Conservation (phyloP, 1,140 invertebrate genomes). For the Pteromalus puparum region DNA sequence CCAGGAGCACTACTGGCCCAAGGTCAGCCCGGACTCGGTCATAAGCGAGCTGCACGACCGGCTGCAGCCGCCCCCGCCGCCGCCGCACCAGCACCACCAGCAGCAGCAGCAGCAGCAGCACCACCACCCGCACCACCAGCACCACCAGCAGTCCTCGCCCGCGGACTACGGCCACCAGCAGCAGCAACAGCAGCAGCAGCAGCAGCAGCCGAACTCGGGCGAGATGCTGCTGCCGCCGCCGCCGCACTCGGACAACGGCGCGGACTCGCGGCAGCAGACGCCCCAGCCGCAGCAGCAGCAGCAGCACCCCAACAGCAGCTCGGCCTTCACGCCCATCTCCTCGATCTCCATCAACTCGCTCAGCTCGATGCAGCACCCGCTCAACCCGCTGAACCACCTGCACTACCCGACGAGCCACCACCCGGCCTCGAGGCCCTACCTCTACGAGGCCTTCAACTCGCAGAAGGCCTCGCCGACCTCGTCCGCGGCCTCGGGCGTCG, state of each 20-base stretch:
- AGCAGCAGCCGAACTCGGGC: background rate
- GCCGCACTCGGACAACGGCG: constrained; percentile 56
- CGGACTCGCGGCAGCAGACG: constrained; percentile 60
- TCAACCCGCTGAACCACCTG: constrained; percentile 83
- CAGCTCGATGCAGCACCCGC: constrained; percentile 72
- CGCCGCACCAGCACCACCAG: constrained; percentile 73
- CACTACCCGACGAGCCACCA: constrained; percentile 77
- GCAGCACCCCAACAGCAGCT: constrained; percentile 80
- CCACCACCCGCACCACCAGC: constrained; percentile 69
- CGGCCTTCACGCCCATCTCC: constrained; percentile 93
- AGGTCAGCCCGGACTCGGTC: constrained; percentile 83
- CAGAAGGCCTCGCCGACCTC: constrained; percentile 72
- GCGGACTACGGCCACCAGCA: constrained; percentile 76
- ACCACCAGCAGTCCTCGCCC: constrained; percentile 11
- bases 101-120: constrained; percentile 77
- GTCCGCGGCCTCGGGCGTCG: constrained; percentile 61
- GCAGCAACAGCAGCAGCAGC: constrained; percentile 71
- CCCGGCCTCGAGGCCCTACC: constrained; percentile 87
- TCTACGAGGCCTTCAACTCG: constrained; percentile 94
- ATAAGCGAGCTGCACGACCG: constrained; percentile 81
- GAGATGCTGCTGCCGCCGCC: constrained; percentile 43
- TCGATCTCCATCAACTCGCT: constrained; percentile 83
- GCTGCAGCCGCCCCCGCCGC: constrained; percentile 80
- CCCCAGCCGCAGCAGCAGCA: background rate
- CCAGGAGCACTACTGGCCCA: constrained; percentile 87